Base-by-base conservation (phyloP, 2,888 invertebrate species). In the Suillia variegata region DNA sequence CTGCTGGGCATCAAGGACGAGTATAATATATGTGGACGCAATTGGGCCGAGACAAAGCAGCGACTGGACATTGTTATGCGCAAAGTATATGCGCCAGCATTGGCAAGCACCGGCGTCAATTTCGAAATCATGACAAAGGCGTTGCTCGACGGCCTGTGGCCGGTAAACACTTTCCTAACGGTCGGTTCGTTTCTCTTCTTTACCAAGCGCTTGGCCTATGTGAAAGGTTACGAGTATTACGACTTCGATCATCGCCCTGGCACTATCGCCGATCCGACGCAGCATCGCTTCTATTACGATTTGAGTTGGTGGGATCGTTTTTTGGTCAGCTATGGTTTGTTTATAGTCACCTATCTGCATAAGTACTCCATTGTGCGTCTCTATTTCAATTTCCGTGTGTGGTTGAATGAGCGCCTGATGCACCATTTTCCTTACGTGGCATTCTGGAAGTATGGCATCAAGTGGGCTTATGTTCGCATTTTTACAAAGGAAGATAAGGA, bases 1-100 rank as follows among this genome's bases (percentile, higher is more conserved):
- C 82, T 93, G 76, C 84, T 96, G 64, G 96, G 96, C 2, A 87
- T 96, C 61, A 87, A 92, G 67, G 93, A 96, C 69, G 87, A 91
- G 68, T 92, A 88, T 77, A 92, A 92, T 75, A 82, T 92, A 2
- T 91, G 91, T 73, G 85, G 86, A 2, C 84, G 84, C 1, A 85
- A 86, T 5, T 83, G 87, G 53, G 84, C 84, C 1, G 89, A 90
- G 73, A 89, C 91, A 0, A 85, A 83, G 20, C 67, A 72, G 42
- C 79, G 83, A 10, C 60, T 86, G 1, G 83, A 85, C 18, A 73
- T 85, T 34, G 75, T 90, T 0, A 80, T 86, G 54, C 85, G 87
- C 1, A 83, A 87, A 2, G 84, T 89, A 0, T 89, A 85, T 71
- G 83, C 84, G 8, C 90, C 91, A 0, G 84, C 85, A 24, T 74